These are phyloP conservation scores for Platycercus adscitus DNA, from an alignment of 2,113 vertebrate species.

Conservation along the genomic window DNA sequence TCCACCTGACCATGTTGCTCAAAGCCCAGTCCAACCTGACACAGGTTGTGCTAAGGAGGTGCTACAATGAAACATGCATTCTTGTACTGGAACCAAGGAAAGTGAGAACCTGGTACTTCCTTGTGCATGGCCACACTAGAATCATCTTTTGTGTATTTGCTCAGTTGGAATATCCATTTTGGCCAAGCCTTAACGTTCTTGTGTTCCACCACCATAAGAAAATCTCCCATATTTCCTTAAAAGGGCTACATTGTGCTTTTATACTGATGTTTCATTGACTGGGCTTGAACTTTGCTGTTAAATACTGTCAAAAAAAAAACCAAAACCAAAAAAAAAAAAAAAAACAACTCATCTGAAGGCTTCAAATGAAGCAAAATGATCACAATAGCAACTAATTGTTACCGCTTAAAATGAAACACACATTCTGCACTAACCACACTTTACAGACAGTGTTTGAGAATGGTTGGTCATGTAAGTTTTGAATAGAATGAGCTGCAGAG, in stretches of 20 bases:
- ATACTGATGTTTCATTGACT: not conserved
- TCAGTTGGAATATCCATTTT: not conserved
- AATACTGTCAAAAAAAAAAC: not conserved
- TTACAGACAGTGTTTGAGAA: not conserved
- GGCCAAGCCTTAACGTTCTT: not conserved
- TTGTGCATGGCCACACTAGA: not conserved
- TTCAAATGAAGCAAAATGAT: not conserved
- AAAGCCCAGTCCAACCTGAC: not conserved
- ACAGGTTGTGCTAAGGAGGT: not conserved
- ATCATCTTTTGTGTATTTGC: not conserved
- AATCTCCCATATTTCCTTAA: not conserved
- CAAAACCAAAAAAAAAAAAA: rapidly evolving
- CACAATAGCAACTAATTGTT: not conserved
- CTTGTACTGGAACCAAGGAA: not conserved
- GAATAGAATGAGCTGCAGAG: not conserved
- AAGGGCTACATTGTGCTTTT: not conserved
- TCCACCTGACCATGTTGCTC: not conserved
- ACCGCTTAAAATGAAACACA: not conserved
- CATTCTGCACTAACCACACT: not conserved
- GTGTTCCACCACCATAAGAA: not conserved
- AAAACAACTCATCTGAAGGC: not conserved
- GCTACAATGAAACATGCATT: rapidly evolving
- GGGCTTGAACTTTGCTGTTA: not conserved
- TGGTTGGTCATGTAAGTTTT: not conserved
- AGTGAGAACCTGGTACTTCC: not conserved